Evolutionary conservation across 2,797 vertebrate species (phyloP).

Genomic region (Eulemur coronatus): DNA sequence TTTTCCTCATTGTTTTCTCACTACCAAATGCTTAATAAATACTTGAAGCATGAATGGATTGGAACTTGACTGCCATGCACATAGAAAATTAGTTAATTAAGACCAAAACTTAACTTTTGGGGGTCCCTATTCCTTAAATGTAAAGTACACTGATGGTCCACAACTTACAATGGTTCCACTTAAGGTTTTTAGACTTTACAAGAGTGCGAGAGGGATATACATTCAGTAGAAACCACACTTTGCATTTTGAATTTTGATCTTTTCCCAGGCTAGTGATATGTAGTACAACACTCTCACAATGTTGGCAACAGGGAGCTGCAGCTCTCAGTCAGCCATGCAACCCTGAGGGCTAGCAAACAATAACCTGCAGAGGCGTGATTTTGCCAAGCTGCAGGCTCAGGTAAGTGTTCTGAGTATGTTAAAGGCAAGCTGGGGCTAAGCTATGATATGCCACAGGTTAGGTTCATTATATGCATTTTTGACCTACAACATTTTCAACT

Average conservation of each 20-base stretch:
- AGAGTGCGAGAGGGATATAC: background rate
- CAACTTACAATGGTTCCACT: background rate
- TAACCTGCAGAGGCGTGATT: background rate
- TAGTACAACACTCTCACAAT: background rate
- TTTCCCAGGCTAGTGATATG: background rate
- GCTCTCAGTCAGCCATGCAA: background rate
- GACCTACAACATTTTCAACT: background rate
- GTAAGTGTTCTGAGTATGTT: background rate
- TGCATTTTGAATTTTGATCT: background rate
- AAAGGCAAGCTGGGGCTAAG: background rate
- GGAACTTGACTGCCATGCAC: background rate
- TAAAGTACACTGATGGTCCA: background rate
- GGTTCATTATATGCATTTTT: background rate
- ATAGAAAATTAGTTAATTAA: background rate
- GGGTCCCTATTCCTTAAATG: background rate
- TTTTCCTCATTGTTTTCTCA: background rate
- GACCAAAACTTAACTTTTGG: background rate
- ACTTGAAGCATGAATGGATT: background rate
- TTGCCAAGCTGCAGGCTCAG: background rate
- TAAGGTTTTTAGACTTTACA: background rate
- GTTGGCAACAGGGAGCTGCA: background rate
- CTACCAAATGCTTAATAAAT: background rate
- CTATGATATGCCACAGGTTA: background rate
- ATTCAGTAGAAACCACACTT: background rate
- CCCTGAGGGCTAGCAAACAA: background rate